phyloP scores from a whole-genome alignment of 2,888 invertebrate species.

The Sepiola atlantica region DNA sequence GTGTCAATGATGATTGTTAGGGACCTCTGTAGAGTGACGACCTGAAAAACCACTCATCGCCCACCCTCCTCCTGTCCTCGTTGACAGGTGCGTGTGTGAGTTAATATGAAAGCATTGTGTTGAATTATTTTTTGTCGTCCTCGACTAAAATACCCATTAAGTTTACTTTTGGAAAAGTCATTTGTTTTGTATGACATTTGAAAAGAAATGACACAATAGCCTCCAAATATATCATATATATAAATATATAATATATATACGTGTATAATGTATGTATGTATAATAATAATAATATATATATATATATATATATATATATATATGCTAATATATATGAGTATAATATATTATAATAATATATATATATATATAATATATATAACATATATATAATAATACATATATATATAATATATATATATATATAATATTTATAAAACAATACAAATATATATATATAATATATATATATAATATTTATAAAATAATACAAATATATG shows the following conservation, averaged over 20 bases:
- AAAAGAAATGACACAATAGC: background rate
- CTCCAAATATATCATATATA: too few species aligned
- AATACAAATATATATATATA: too few species aligned
- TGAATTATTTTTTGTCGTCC: background rate
- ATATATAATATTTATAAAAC: too few species aligned
- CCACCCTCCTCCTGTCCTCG: background rate
- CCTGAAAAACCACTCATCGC: background rate
- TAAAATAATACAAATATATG: too few species aligned
- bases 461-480: too few species aligned
- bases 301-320: background rate
- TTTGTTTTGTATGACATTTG: background rate
- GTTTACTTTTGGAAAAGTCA: background rate
- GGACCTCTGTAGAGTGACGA: background rate
- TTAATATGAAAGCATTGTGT: background rate
- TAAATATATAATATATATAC: background rate
- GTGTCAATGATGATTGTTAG: background rate
- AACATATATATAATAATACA: background rate
- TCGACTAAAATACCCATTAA: background rate
- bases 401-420: background rate
- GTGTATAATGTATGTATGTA: background rate
- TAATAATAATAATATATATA: too few species aligned
- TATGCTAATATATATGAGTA: background rate
- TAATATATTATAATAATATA: background rate
- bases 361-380: background rate
- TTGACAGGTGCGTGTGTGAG: background rate